Percentiles rank a stretch among this genome's conserved stretches.
Conservation (phyloP, 2,888 invertebrate genomes). For the Tetanocera ferruginea region DNA sequence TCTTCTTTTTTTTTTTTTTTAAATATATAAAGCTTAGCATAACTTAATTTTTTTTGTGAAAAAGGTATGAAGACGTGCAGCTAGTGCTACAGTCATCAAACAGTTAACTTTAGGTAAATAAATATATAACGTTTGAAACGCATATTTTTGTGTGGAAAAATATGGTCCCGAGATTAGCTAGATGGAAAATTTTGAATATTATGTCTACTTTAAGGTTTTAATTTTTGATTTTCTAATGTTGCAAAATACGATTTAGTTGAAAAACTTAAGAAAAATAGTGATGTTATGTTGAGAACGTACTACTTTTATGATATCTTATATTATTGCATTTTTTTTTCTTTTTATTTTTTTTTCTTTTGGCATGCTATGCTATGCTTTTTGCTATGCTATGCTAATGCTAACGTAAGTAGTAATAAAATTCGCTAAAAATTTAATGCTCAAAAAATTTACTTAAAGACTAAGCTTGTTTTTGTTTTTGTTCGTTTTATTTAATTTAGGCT, state of each 20-base stretch:
- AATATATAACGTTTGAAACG: constrained; percentile 59
- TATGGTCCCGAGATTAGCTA: constrained; percentile 68
- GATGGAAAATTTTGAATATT: constrained; percentile 19
- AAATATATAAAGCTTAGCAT: background rate
- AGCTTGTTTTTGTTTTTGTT: constrained; percentile 30
- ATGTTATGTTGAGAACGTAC: background rate
- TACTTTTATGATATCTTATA: background rate
- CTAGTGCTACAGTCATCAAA: too few relatives aligned
- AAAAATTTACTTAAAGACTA: background rate
- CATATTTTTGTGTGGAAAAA: constrained; percentile 68
- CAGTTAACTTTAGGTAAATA: constrained; percentile 35
- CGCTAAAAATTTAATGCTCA: background rate
- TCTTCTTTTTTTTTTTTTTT: too few relatives aligned
- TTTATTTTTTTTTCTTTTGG: constrained; percentile 40
- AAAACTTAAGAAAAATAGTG: background rate
- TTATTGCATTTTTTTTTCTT: constrained; percentile 36
- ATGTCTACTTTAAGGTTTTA: constrained; percentile 46
- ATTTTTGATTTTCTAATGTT: background rate
- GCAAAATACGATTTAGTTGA: background rate
- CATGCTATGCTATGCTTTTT: constrained; percentile 34
- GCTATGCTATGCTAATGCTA: constrained; percentile 25
- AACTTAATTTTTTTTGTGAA: background rate
- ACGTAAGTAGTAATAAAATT: background rate
- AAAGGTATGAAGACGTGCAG: too few relatives aligned
- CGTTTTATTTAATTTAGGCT: constrained; percentile 19